A percentile compares a stretch with the other conserved stretches of the same genome.
Conservation (phyloP, 2,888 invertebrate genomes). For the Papilio elwesi region DNA sequence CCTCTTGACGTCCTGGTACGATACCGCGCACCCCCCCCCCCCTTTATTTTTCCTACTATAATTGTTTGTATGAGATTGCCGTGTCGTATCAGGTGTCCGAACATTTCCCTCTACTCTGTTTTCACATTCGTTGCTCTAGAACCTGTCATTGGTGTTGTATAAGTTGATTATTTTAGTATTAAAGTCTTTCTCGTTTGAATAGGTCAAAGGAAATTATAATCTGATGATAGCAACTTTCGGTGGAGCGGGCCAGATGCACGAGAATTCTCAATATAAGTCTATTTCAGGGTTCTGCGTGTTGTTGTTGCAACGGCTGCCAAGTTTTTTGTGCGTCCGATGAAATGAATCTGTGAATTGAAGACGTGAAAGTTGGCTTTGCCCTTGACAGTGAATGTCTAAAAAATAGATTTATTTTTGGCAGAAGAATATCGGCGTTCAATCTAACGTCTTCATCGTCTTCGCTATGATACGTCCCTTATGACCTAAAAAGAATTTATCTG, state of each 20-base stretch:
- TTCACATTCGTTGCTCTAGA: too few species aligned
- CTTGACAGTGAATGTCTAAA: slow-evolving; percentile 11
- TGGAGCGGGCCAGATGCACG: neutral
- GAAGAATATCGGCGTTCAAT: too few species aligned
- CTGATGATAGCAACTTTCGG: slow-evolving; percentile 24
- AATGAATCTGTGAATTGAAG: slow-evolving; percentile 17
- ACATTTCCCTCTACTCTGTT: too few species aligned
- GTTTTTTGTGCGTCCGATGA: slow-evolving; percentile 13
- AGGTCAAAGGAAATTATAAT: neutral
- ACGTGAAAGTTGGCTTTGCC: slow-evolving; percentile 1
- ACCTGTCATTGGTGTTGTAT: too few species aligned
- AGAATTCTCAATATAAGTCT: slow-evolving; percentile 17
- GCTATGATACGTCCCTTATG: too few species aligned
- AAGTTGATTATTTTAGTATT: too few species aligned
- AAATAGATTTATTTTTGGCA: neutral
- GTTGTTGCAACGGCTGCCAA: slow-evolving; percentile 31
- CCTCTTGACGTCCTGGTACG: too few species aligned
- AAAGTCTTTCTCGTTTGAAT: neutral
- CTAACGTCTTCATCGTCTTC: neutral
- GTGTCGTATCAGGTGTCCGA: too few species aligned
- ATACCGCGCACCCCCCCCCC: too few species aligned
- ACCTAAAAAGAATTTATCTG: too few species aligned
- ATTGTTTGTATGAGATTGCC: too few species aligned
- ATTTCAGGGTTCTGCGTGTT: slow-evolving; percentile 21
- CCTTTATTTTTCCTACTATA: too few species aligned